Conservation (phyloP, 2,113 vertebrate species). For the Dicentrarchus labrax region DNA sequence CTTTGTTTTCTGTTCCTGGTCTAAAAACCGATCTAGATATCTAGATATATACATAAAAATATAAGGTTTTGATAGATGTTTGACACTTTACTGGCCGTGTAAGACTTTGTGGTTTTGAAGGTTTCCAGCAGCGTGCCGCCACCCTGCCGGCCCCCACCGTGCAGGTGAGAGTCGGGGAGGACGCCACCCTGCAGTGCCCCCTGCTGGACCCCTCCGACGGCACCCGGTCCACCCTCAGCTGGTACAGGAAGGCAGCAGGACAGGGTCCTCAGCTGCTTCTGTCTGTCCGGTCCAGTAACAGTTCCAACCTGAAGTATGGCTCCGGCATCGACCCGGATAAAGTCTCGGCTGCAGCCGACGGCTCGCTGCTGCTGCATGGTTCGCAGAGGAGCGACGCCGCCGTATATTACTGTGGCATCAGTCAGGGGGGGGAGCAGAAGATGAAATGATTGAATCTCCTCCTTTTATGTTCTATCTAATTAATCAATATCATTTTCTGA, state of each 20-base stretch:
- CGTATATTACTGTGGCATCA: constrained; percentile 62
- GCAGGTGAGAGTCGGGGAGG: constrained; percentile 43
- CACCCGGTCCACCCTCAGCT: constrained; percentile 42
- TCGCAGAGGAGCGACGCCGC: constrained; percentile 32
- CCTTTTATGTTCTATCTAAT: too few relatives aligned
- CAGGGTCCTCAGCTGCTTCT: constrained; percentile 32
- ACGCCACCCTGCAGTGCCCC: constrained; percentile 62
- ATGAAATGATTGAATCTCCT: too few relatives aligned
- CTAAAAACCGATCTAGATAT: too few relatives aligned
- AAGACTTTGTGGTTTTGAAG: not conserved
- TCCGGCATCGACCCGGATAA: not conserved
- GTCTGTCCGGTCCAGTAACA: not conserved
- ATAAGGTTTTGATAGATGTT: too few relatives aligned
- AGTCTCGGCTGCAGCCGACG: not conserved
- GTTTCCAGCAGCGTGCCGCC: not conserved
- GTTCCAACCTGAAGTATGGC: not conserved
- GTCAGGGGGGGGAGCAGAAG: not conserved
- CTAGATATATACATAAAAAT: too few relatives aligned
- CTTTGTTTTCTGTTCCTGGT: too few relatives aligned
- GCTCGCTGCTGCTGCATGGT: constrained; percentile 48
- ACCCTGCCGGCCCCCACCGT: not conserved
- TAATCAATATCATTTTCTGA: too few relatives aligned
- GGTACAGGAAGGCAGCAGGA: constrained; percentile 56
- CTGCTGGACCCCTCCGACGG: constrained; percentile 35
- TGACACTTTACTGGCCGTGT: too few relatives aligned